Conservation (phyloP, 2,797 vertebrate species). For the Otolemur crassicaudatus region DNA sequence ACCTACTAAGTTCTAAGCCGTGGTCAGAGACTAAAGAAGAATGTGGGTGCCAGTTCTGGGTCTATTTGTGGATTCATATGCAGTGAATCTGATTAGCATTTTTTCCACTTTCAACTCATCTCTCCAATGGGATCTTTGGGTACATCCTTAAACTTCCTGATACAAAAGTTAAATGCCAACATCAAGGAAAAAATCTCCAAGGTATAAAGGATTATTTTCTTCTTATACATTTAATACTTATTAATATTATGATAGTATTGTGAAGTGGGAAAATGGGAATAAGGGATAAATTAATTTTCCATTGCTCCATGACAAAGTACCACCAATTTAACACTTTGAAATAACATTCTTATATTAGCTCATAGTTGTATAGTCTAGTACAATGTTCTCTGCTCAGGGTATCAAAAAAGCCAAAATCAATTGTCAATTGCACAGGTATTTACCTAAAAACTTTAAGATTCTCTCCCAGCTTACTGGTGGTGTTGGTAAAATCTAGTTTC, state of each 20-base stretch:
- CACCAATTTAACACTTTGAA: not conserved
- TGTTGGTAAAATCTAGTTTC: not conserved
- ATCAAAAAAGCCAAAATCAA: not conserved
- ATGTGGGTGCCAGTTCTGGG: not conserved
- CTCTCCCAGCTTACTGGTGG: not conserved
- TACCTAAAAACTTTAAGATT: not conserved
- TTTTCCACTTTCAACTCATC: not conserved
- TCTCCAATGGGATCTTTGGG: not conserved
- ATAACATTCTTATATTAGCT: not conserved
- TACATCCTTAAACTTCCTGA: slow-evolving; percentile 18
- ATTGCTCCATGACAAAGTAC: not conserved
- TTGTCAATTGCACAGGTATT: not conserved
- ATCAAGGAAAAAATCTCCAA: not conserved
- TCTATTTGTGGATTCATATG: not conserved
- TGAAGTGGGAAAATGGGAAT: not conserved
- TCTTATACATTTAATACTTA: not conserved
- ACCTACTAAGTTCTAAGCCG: slow-evolving; percentile 16
- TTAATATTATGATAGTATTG: not conserved
- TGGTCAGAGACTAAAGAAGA: not conserved
- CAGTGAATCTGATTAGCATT: not conserved
- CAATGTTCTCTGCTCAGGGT: not conserved
- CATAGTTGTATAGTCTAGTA: not conserved
- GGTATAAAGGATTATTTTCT: not conserved
- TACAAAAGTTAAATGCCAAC: not conserved
- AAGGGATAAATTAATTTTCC: not conserved